Evolutionary conservation across 2,888 invertebrate species (phyloP).

Genomic region (Ommatoiulus sabulosus): DNA sequence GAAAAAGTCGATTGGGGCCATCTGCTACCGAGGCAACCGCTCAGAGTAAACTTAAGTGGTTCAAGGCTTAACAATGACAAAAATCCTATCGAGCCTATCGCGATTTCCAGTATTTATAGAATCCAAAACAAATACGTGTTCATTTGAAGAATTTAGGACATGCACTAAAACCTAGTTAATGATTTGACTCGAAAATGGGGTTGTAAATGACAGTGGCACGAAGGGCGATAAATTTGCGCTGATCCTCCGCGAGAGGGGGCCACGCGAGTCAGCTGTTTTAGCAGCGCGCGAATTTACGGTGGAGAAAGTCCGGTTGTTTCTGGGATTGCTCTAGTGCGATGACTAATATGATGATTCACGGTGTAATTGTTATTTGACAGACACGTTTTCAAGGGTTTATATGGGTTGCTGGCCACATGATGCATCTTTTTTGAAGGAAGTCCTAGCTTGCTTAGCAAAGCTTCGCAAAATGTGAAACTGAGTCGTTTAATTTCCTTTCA

Average conservation of each 20-base stretch:
- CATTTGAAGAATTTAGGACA: background rate
- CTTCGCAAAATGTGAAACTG: no score
- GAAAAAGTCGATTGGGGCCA: background rate
- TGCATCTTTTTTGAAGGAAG: no score
- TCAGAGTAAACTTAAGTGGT: background rate
- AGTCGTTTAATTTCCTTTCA: no score
- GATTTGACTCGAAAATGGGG: background rate
- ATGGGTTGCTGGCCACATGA: no score
- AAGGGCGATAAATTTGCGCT: background rate
- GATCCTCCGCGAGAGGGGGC: background rate
- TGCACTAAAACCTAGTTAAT: conserved; percentile 10
- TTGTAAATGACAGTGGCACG: background rate
- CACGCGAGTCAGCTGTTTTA: background rate
- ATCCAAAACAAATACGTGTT: conserved; percentile 24
- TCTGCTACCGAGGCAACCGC: background rate
- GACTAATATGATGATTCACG: background rate
- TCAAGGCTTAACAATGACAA: background rate
- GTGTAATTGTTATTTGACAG: background rate
- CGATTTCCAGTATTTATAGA: conserved; percentile 39
- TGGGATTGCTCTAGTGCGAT: background rate
- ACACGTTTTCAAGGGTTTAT: background rate
- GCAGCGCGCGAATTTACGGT: no score
- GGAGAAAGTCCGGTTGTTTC: background rate
- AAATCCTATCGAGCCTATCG: background rate
- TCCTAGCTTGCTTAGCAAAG: no score